Conservation (phyloP, 2,113 vertebrate species). For the Xiphophorus couchianus region DNA sequence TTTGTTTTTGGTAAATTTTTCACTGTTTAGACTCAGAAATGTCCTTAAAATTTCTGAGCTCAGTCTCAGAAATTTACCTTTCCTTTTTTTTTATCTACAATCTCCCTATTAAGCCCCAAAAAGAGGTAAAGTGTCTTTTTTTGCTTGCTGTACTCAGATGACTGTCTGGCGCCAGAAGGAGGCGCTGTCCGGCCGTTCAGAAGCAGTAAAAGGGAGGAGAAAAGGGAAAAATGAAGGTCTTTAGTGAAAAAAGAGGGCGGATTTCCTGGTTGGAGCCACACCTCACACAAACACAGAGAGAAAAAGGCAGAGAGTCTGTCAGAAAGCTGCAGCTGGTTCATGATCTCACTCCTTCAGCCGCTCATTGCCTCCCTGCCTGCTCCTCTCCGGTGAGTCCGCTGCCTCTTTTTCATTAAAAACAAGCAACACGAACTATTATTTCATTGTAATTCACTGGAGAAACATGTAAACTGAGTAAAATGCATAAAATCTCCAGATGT, state of each 20-base stretch:
- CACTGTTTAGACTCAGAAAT: too few relatives aligned
- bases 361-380: neutral
- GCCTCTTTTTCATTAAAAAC: neutral
- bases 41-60: too few relatives aligned
- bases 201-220: neutral
- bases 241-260: constrained; percentile 14
- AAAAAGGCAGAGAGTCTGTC: neutral
- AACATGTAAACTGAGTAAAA: neutral
- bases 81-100: too few relatives aligned
- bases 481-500: neutral
- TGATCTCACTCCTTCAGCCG: constrained; percentile 4
- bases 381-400: constrained; percentile 37
- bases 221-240: constrained; percentile 1
- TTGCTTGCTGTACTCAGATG: neutral
- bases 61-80: too few relatives aligned
- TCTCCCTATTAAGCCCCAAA: neutral
- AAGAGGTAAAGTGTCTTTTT: neutral
- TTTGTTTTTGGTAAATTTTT: too few relatives aligned
- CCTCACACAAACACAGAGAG: constrained; percentile 37
- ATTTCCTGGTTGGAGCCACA: constrained; percentile 61
- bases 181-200: constrained; percentile 9
- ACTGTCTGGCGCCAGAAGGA: constrained; percentile 13
- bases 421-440: neutral
- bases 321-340: constrained; percentile 9
- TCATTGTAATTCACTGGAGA: neutral